A percentile compares a stretch with the other conserved stretches of the same genome.
These are phyloP conservation scores for Drepanosiphum platanoidis DNA, from an alignment of 2,888 invertebrate genomes.

Conservation along the genomic window DNA sequence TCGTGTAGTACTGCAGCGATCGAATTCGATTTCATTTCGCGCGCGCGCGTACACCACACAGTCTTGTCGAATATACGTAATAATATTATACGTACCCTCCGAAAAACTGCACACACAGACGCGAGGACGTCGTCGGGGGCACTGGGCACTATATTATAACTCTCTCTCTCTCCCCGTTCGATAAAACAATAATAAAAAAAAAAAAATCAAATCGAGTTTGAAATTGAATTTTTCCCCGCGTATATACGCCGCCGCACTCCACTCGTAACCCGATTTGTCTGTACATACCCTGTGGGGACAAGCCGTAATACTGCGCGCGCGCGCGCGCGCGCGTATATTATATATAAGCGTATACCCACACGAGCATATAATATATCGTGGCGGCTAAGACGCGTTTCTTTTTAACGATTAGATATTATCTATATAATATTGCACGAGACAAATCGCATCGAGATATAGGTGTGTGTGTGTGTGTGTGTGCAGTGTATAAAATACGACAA, in stretches of 20 bases:
- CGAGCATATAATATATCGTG: neutral
- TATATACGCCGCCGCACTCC: neutral
- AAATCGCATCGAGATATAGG: constrained; percentile 8
- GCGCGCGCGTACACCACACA: neutral
- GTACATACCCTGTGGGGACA: neutral
- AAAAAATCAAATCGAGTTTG: constrained; percentile 26
- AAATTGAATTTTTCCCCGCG: constrained; percentile 36
- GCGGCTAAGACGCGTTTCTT: neutral
- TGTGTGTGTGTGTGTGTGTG: neutral
- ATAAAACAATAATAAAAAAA: constrained; percentile 11
- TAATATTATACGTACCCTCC: neutral
- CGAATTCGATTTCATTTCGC: neutral
- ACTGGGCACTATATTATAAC: neutral
- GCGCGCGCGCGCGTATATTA: too few species aligned
- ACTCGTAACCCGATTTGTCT: constrained; percentile 11
- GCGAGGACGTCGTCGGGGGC: neutral
- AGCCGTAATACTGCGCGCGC: neutral
- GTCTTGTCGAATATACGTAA: neutral
- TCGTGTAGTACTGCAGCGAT: neutral
- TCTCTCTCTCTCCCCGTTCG: neutral
- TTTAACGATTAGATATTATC: constrained; percentile 44
- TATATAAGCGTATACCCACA: neutral
- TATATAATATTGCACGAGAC: constrained; percentile 37
- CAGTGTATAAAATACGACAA: neutral
- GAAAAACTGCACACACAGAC: neutral